Conservation (phyloP, 1,140 invertebrate genomes). For the Battus philenor region DNA sequence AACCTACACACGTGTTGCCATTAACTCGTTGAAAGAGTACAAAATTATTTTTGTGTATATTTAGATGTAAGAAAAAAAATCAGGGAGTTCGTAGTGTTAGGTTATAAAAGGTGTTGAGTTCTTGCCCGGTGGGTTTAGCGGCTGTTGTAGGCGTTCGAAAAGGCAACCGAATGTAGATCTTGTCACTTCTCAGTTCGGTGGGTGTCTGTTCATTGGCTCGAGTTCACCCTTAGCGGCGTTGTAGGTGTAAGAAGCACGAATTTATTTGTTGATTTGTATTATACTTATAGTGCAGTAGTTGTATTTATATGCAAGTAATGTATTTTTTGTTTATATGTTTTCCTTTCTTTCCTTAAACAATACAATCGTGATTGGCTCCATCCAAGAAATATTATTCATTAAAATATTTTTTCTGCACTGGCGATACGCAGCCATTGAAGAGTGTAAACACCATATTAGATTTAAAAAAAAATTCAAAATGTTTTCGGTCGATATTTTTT, state of each 20-base stretch:
- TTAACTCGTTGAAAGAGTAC: constrained; percentile 72
- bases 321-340: constrained; percentile 54
- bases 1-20: constrained; percentile 53
- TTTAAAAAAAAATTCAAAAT: too few species aligned
- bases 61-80: constrained; percentile 72
- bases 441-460: too few species aligned
- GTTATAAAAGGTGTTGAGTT: constrained; percentile 51
- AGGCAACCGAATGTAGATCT: constrained; percentile 17
- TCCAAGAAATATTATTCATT: constrained; percentile 31
- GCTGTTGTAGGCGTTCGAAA: constrained; percentile 26
- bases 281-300: constrained; percentile 59
- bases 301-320: constrained; percentile 58
- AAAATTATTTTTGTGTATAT: constrained; percentile 75
- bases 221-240: constrained; percentile 55
- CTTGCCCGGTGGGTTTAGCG: constrained; percentile 63
- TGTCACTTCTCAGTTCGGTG: not conserved
- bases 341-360: constrained; percentile 39
- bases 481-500: not conserved
- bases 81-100: constrained; percentile 68
- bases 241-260: constrained; percentile 68
- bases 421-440: constrained; percentile 17
- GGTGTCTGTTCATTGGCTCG: constrained; percentile 29
- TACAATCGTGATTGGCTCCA: constrained; percentile 42
- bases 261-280: constrained; percentile 73
- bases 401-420: not conserved